Percentiles rank a stretch among this genome's conserved stretches.
Conservation (phyloP, 1,140 invertebrate species). For the Microplitis demolitor region DNA sequence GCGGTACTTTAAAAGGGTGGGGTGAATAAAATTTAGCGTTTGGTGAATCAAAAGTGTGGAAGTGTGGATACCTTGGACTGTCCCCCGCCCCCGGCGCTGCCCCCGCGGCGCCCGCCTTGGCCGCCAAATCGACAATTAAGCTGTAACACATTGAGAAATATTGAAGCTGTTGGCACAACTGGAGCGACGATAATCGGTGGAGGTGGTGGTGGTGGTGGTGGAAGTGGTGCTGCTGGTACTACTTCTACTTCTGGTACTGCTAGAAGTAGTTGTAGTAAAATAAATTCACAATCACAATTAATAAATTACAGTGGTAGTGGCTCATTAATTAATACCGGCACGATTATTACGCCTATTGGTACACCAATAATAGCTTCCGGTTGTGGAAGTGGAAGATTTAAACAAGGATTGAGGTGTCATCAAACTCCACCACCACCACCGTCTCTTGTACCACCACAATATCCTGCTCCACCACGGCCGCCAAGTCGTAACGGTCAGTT, state of each 20-base stretch:
- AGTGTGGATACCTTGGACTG: constrained; percentile 61
- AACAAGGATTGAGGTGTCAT: constrained; percentile 25
- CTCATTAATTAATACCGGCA: not conserved
- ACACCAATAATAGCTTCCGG: not conserved
- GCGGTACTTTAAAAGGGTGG: not conserved
- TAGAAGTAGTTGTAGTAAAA: not conserved
- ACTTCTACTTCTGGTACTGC: not conserved
- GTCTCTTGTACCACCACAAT: constrained; percentile 55
- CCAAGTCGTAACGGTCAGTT: constrained; percentile 59
- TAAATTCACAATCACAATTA: not conserved
- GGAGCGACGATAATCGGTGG: constrained; percentile 18
- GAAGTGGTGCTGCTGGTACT: not conserved
- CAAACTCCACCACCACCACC: constrained; percentile 39
- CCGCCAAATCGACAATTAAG: constrained; percentile 48
- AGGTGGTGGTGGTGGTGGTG: constrained; percentile 31
- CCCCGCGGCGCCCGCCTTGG: constrained; percentile 60
- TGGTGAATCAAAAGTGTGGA: constrained; percentile 48
- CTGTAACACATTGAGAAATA: constrained; percentile 40
- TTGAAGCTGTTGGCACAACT: constrained; percentile 27
- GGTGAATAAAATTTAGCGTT: not conserved
- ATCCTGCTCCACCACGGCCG: constrained; percentile 59
- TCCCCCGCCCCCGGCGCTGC: constrained; percentile 61
- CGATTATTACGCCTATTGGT: not conserved
- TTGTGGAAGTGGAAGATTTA: not conserved
- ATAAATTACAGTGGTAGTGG: not conserved